Evolutionary conservation across 2,888 invertebrate species (phyloP).

Genomic region (Tetragnatha montana): DNA sequence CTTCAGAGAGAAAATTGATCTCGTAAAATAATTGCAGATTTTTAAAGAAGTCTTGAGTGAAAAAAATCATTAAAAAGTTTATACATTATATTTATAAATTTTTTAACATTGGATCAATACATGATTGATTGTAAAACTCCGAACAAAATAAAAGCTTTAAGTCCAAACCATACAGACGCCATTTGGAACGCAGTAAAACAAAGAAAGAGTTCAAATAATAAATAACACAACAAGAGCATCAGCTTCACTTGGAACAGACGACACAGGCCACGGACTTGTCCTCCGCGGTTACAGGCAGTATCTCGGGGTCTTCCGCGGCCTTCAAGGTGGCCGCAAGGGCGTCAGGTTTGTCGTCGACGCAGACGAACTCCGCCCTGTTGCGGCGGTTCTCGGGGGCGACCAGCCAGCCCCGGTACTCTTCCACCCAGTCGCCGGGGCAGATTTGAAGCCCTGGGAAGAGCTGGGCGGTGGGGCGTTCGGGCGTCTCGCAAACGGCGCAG

Average conservation of each 20-base stretch:
- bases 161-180: no score
- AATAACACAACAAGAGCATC: no score
- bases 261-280: not conserved
- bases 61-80: no score
- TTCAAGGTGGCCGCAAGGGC: not conserved
- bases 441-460: not conserved
- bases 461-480: not conserved
- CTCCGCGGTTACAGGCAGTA: not conserved
- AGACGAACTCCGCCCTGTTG: conserved; percentile 1
- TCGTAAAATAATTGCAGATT: no score
- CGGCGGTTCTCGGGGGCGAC: not conserved
- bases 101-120: no score
- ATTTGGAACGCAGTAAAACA: no score
- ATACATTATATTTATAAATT: no score
- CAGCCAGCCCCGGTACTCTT: conserved; percentile 11
- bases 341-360: conserved; percentile 7
- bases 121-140: no score
- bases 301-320: not conserved
- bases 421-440: conserved; percentile 22
- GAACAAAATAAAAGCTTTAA: no score
- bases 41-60: no score
- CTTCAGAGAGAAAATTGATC: no score
- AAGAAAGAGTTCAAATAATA: no score
- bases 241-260: conserved; percentile 26
- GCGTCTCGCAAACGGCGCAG: conserved; percentile 23